A percentile compares a stretch with the other conserved stretches of the same genome.
Evolutionary conservation across 2,113 vertebrate genomes (phyloP).

Genomic region (Menura novaehollandiae): DNA sequence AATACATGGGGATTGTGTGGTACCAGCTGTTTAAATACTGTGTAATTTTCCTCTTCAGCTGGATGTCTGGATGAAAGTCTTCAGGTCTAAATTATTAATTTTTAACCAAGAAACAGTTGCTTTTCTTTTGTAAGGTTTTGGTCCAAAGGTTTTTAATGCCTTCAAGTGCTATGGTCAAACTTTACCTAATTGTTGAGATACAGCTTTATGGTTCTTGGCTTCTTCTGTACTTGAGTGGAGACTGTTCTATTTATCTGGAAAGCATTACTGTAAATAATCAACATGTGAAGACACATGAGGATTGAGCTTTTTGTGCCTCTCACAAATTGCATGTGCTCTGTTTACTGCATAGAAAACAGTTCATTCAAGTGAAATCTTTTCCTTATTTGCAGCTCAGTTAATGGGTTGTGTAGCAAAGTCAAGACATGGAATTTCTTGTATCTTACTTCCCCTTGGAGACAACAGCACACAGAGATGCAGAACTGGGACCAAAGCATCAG

Average conservation of each 20-base stretch:
- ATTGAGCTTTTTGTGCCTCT: background rate
- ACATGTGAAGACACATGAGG: background rate
- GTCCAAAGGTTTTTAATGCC: slow-evolving; percentile 43
- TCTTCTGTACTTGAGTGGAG: background rate
- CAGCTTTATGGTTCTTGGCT: slow-evolving; percentile 20
- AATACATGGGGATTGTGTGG: background rate
- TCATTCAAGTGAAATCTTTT: background rate
- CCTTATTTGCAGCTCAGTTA: background rate
- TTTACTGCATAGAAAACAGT: background rate
- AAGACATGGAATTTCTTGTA: background rate
- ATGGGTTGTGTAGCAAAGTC: background rate
- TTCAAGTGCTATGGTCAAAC: slow-evolving; percentile 15
- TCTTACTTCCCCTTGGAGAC: background rate
- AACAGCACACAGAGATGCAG: background rate
- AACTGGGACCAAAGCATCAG: background rate
- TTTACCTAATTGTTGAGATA: slow-evolving; percentile 13
- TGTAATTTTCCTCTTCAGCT: background rate
- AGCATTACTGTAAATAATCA: slow-evolving; percentile 28
- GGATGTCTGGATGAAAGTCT: background rate
- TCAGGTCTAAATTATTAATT: slow-evolving; percentile 34
- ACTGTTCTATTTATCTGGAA: slow-evolving; percentile 7
- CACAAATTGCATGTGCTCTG: background rate
- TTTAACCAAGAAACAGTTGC: slow-evolving; percentile 15
- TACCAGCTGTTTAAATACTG: background rate
- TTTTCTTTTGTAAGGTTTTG: slow-evolving; percentile 27